Evolutionary conservation across 2,888 invertebrate species (phyloP), one percentile per base, ranked within the genome.

Genomic region (Seira musarum): DNA sequence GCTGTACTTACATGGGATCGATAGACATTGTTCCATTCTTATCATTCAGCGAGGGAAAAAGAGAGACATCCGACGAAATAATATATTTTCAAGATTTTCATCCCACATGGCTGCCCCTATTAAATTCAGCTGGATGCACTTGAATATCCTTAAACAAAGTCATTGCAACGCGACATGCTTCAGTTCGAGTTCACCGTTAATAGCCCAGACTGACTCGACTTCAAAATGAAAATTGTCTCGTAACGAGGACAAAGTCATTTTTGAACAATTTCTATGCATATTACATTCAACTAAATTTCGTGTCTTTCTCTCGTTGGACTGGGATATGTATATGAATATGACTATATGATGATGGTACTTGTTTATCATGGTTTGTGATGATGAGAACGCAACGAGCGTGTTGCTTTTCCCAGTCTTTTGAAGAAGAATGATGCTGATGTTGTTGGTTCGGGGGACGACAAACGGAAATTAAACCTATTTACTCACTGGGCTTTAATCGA

Each of bases 401-500:
- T 40, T 64, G 65, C 46, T 30, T 64, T 63, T 49, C 64, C 30
- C 30, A 15, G 3, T 49, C 49, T n/a, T 49, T 49, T 40, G 13
- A n/a, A 46, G 22, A 46, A 61, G 25, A 76, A 64, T 53, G 66
- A 72, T 53, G 66, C 71, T 66, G 72, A 66, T 71, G 71, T 53
- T 72, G 67, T 67, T 78, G 78, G 72, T 65, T 78, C 24, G 75
- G 60, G 53, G 78, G 78, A 71, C 81, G 85, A 83, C 83, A 82
- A 83, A 82, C 85, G 85, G 85, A 85, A 85, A 85, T 85, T 85
- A 85, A 85, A 83, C 84, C 85, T 85, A 85, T 85, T 85, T 85
- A 85, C 82, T 74, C n/a, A n/a, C 70, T 66, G 67, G 17, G 64
- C 82, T 82, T 83, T 85, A 85, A 85, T 85, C 85, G 84, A 83